Evolutionary conservation across 2,113 vertebrate genomes (phyloP).

Genomic region (Empidonax alnorum): DNA sequence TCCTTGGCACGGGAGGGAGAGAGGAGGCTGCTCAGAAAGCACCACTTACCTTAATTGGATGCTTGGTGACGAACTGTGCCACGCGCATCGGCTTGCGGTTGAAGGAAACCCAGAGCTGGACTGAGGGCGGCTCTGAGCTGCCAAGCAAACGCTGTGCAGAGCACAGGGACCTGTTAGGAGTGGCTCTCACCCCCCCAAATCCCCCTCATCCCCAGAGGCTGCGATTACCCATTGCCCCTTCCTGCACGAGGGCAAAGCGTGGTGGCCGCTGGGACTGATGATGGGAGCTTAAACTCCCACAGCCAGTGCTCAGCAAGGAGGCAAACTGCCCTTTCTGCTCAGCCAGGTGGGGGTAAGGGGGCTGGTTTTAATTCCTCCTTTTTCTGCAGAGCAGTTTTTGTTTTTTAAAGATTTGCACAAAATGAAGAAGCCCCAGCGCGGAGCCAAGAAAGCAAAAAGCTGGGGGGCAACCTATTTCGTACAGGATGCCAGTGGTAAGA

Average conservation of each 20-base stretch:
- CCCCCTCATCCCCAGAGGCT: neutral
- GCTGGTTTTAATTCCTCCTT: neutral
- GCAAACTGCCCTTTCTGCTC: neutral
- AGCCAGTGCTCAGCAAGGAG: neutral
- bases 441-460: neutral
- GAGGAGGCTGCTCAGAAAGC: neutral
- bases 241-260: rapidly evolving
- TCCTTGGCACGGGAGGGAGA: neutral
- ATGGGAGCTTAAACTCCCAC: neutral
- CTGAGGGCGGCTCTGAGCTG: constrained; percentile 78
- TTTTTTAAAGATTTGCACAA: neutral
- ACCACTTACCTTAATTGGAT: constrained; percentile 90
- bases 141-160: constrained; percentile 80
- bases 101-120: constrained; percentile 98
- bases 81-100: constrained; percentile 93
- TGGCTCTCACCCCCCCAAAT: neutral
- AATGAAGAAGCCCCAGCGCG: rapidly evolving
- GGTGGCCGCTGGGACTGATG: neutral
- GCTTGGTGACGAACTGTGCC: constrained; percentile 92
- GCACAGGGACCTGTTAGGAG: neutral
- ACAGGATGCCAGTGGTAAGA: neutral
- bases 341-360: neutral
- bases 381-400: neutral
- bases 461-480: neutral
- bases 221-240: neutral